Conservation (phyloP, 2,888 invertebrate species). For the Corbicula japonica region DNA sequence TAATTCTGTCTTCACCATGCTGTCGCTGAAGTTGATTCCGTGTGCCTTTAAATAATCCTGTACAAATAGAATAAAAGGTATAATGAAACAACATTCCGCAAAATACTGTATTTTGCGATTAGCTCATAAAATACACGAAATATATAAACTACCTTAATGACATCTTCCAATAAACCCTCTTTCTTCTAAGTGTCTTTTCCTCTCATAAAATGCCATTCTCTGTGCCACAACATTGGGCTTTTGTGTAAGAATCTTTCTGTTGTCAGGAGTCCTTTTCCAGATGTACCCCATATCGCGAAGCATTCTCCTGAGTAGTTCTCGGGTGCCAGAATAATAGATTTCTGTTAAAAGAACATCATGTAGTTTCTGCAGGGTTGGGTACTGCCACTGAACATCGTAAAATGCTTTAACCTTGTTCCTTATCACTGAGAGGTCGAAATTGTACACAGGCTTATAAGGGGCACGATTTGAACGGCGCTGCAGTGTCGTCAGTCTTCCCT, state of each 20-base stretch:
- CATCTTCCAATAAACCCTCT: background rate
- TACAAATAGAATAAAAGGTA: no score
- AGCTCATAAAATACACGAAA: no score
- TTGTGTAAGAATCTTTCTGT: slow-evolving; percentile 32
- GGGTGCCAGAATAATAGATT: slow-evolving; percentile 15
- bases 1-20: no score
- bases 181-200: slow-evolving; percentile 22
- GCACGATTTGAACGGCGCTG: background rate
- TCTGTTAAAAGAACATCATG: no score
- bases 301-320: background rate
- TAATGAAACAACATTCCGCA: no score
- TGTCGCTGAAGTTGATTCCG: no score
- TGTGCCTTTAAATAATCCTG: no score
- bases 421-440: slow-evolving; percentile 18
- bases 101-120: no score
- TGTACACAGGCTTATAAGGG: slow-evolving; percentile 12
- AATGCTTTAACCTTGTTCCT: slow-evolving; percentile 21
- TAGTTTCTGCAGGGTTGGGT: no score
- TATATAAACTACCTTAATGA: no score
- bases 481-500: no score
- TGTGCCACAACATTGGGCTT: slow-evolving; percentile 9
- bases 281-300: slow-evolving; percentile 15
- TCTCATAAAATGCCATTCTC: slow-evolving; percentile 20
- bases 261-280: slow-evolving; percentile 28
- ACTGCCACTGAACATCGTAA: slow-evolving; percentile 22